Evolutionary conservation across 2,888 invertebrate species (phyloP), one percentile per base, ranked within the genome.

Genomic region (Theristus sp.): DNA sequence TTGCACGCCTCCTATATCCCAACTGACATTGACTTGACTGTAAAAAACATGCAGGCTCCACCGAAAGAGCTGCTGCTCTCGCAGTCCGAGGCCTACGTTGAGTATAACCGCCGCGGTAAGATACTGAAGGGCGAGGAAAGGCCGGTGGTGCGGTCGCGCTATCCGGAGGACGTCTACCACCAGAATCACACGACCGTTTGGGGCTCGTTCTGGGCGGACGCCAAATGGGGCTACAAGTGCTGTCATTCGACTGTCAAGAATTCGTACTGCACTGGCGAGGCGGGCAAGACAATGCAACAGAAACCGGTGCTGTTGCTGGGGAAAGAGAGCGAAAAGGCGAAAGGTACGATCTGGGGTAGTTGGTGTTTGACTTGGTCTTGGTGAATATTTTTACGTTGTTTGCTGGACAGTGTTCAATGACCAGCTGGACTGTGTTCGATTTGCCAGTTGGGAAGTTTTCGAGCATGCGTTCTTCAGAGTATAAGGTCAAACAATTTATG

Each of bases 151-250:
- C 81, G 84, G 76, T 89, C 82, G 24, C 85, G 85, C 71, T 98
- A 93, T 74, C 91, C 90, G 72, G 98, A 98, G 76, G 94, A 98
- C 75, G 82, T 87, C 25, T 81, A 65, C 29, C 66, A 85, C 10
- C 89, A 89, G 73, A 98, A 98, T 75, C 98, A 98, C 75, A 87
- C 85, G 0, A 82, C 85, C 0, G 86, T 96, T 6, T 98, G 89
- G 87, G 98, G 98, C 2, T 94, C 94, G 0, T 93, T 81, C 75
- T 99, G 96, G 94, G 81, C 81, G 67, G 83, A 84, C 58, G 91
- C 90, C 0, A 81, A 82, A 63, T 99, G 98, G 98, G 49, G 49
- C 0, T 98, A 84, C 77, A 85, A 86, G 71, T 98, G 98, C 71
- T 98, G 98, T 75, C 85, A 90, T 73, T 89, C 89, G 0, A 84